Evolutionary conservation across 2,113 vertebrate species (phyloP).

Genomic region (Pongo abelii): DNA sequence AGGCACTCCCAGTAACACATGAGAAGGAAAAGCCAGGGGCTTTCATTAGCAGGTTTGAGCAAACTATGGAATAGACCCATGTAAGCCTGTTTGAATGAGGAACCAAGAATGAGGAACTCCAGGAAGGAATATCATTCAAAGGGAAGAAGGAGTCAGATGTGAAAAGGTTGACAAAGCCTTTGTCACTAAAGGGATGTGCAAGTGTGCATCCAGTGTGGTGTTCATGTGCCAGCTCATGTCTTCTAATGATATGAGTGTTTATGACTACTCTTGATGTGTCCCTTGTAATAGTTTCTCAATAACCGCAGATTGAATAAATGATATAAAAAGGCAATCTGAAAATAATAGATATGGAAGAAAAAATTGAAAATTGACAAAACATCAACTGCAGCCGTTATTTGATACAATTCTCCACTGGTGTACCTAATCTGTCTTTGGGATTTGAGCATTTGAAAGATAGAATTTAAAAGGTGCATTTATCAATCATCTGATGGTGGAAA

Average conservation of each 20-base stretch:
- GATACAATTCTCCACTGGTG: not conserved
- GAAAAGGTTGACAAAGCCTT: not conserved
- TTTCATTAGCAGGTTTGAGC: not conserved
- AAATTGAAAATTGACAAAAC: not conserved
- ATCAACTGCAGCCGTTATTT: not conserved
- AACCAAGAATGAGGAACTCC: too few species aligned
- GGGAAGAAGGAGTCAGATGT: not conserved
- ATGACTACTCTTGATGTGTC: not conserved
- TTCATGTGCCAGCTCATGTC: not conserved
- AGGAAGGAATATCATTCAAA: not conserved
- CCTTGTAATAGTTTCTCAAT: not conserved
- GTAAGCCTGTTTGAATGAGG: not conserved
- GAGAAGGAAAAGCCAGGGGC: not conserved
- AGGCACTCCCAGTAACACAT: not conserved
- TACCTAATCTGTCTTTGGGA: not conserved
- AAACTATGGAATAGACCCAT: not conserved
- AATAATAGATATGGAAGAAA: not conserved
- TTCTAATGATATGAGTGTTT: not conserved
- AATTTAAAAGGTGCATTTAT: not conserved
- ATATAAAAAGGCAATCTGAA: not conserved
- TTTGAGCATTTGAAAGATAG: not conserved
- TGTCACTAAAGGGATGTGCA: not conserved
- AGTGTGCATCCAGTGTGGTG: not conserved
- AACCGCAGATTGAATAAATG: not conserved
- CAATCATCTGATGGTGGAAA: not conserved